phyloP scores from a whole-genome alignment of 2,888 invertebrate genomes.

The Erebia aethiops region DNA sequence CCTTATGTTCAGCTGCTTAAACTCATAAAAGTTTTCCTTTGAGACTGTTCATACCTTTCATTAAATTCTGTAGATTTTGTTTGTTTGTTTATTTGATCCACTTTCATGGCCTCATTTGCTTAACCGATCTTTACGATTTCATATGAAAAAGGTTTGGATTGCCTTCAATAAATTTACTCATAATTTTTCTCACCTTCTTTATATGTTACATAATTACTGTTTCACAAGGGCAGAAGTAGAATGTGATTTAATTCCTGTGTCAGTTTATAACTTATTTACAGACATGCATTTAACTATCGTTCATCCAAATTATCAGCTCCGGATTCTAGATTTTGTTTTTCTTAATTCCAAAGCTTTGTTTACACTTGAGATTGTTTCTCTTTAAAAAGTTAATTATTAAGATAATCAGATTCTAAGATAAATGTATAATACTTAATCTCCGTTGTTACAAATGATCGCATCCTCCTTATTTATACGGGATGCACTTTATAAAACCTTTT shows the following conservation, averaged over 20 bases:
- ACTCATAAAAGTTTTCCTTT: slow-evolving; percentile 48
- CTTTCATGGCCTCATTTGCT: slow-evolving; percentile 19
- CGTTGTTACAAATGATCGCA: neutral
- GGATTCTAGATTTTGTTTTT: too few relatives aligned
- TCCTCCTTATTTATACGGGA: neutral
- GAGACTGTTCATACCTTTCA: neutral
- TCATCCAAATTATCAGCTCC: too few relatives aligned
- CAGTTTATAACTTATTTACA: neutral
- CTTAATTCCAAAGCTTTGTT: too few relatives aligned
- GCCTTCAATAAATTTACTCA: neutral
- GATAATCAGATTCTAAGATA: too few relatives aligned
- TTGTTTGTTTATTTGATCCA: slow-evolving; percentile 18
- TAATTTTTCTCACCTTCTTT: too few relatives aligned
- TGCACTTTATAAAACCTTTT: slow-evolving; percentile 12
- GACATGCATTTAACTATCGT: too few relatives aligned
- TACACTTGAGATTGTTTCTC: too few relatives aligned
- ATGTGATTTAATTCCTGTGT: neutral
- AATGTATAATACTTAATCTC: too few relatives aligned
- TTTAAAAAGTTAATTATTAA: too few relatives aligned
- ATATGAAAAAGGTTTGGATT: slow-evolving; percentile 3
- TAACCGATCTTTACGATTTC: slow-evolving; percentile 11
- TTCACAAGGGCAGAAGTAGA: too few relatives aligned
- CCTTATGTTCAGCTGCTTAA: too few relatives aligned
- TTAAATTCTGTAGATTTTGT: slow-evolving; percentile 3
- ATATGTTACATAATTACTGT: too few relatives aligned